Evolutionary conservation across 2,797 vertebrate genomes (phyloP).

Genomic region (Channallabes apus): DNA sequence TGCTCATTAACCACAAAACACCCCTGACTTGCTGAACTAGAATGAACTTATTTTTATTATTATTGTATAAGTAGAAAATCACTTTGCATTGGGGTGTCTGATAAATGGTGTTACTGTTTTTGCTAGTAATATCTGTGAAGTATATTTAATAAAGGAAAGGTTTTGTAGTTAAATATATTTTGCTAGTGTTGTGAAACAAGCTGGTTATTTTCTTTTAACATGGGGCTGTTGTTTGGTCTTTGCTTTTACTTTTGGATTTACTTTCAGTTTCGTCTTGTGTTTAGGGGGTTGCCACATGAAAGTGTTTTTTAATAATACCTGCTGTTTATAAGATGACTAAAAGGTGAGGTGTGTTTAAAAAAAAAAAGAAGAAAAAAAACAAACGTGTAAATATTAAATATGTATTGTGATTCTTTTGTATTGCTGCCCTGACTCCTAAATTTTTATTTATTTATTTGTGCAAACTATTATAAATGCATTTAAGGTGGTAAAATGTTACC

Average conservation of each 20-base stretch:
- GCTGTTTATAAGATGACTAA: not conserved
- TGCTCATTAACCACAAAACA: not conserved
- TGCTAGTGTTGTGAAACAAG: not conserved
- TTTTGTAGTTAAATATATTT: not conserved
- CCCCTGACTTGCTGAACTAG: not conserved
- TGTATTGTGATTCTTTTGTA: no score
- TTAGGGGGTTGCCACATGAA: not conserved
- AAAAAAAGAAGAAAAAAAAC: no score
- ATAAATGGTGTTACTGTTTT: not conserved
- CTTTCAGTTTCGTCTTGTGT: constrained; percentile 8
- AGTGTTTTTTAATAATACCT: not conserved
- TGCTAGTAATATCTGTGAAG: not conserved
- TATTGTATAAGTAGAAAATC: not conserved
- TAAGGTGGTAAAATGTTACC: no score
- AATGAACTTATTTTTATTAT: not conserved
- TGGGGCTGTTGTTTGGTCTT: no score
- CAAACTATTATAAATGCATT: no score
- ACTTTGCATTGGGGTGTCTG: not conserved
- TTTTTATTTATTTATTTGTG: no score
- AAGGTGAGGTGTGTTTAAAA: not conserved
- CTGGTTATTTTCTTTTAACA: not conserved
- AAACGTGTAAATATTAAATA: no score
- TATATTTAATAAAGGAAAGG: not conserved
- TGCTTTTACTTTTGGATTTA: not conserved
- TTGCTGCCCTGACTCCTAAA: no score